These are phyloP conservation scores for Eurosta solidaginis DNA, from an alignment of 1,140 invertebrate genomes.

Conservation along the genomic window DNA sequence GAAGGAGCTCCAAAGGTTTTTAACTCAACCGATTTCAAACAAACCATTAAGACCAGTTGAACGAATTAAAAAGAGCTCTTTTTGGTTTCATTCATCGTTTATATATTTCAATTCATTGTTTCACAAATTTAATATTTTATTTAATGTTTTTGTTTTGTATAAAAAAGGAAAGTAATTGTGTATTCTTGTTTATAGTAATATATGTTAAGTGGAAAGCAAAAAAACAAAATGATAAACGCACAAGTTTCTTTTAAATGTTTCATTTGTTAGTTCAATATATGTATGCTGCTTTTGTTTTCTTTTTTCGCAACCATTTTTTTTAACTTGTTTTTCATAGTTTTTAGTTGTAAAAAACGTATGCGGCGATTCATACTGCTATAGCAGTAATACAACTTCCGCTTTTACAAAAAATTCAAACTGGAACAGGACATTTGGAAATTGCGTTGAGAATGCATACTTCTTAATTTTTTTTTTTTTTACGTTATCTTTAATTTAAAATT, in stretches of 20 bases:
- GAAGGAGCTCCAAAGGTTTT: too few species aligned
- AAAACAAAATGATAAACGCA: conserved; percentile 18
- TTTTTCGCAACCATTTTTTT: conserved; percentile 18
- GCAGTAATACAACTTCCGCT: not conserved
- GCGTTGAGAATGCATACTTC: not conserved
- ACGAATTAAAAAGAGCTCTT: not conserved
- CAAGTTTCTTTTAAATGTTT: conserved; percentile 24
- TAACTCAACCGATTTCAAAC: too few species aligned
- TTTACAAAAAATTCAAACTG: conserved; percentile 11
- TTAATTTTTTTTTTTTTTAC: not conserved
- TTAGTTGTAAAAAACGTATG: not conserved
- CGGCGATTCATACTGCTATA: not conserved
- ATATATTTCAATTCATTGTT: conserved; percentile 47
- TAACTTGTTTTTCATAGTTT: conserved; percentile 3
- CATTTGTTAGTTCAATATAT: conserved; percentile 29
- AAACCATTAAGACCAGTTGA: too few species aligned
- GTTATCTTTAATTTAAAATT: not conserved
- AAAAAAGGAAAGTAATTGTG: conserved; percentile 45
- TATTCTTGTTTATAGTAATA: not conserved
- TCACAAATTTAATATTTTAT: conserved; percentile 42
- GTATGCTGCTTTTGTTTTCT: conserved; percentile 3
- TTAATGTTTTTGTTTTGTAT: conserved; percentile 50
- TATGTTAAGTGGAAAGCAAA: conserved; percentile 30
- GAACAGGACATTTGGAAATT: conserved; percentile 27
- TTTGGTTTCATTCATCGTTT: conserved; percentile 15